Evolutionary conservation across 1,140 invertebrate genomes (phyloP).

Genomic region (Aphidius ervi): DNA sequence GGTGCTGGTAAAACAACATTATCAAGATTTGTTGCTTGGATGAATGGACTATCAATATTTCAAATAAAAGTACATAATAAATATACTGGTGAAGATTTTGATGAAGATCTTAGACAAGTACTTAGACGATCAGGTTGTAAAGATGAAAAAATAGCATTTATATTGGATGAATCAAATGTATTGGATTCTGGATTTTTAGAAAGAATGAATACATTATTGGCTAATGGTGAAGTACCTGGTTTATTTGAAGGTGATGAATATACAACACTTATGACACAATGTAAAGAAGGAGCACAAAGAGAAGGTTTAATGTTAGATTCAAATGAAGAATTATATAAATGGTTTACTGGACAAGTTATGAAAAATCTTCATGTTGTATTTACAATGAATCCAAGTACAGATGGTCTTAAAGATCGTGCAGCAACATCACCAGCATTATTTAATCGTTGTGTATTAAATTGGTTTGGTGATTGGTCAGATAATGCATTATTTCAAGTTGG

Average conservation of each 20-base stretch:
- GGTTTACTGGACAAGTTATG: constrained; percentile 98
- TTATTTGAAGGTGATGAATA: constrained; percentile 94
- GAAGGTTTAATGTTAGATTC: constrained; percentile 98
- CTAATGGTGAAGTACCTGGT: constrained; percentile 97
- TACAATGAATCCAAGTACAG: constrained; percentile 99
- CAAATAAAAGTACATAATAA: constrained; percentile 99
- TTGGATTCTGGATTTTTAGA: constrained; percentile 98
- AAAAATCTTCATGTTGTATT: constrained; percentile 99
- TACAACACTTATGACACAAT: constrained; percentile 98
- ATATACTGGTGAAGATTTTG: constrained; percentile 97
- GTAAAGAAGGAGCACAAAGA: constrained; percentile 96
- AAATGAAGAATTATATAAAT: constrained; percentile 97
- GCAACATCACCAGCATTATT: constrained; percentile 98
- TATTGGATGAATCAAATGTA: constrained; percentile 98
- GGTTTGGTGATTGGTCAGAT: constrained; percentile 99
- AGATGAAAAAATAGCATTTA: constrained; percentile 98
- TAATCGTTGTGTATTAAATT: constrained; percentile 99
- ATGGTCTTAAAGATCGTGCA: constrained; percentile 96
- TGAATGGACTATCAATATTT: constrained; percentile 98
- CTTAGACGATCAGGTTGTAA: constrained; percentile 92
- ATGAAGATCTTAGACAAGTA: constrained; percentile 94
- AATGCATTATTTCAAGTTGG: constrained; percentile 93
- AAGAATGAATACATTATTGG: constrained; percentile 97
- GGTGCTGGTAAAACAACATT: constrained; percentile 98
- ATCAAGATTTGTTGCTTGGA: constrained; percentile 98